Base-by-base conservation (phyloP, 1,140 invertebrate genomes). In the Aradophagus sp. region DNA sequence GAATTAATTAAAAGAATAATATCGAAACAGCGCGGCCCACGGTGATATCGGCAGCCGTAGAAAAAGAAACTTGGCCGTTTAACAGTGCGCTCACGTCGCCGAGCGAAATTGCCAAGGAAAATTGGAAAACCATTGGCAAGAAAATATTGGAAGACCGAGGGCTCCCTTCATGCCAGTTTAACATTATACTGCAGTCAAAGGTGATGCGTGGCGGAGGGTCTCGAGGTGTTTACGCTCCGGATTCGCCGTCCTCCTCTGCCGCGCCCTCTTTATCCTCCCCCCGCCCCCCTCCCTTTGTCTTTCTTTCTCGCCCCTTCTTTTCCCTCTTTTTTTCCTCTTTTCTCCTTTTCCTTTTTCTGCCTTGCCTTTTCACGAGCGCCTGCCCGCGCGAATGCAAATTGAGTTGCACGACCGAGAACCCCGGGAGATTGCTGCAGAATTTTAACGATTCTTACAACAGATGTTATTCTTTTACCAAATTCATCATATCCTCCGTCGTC, bases 1-100 rank as follows among this genome's bases (percentile, higher is more conserved):
- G 44, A 62, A 69, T 69, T 69, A 69, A 69, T 69, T 69, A 53
- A 48, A 61, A 69, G 56, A 69, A 69, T 69, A 61, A 69, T 69
- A 61, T 13, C 27, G 20, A 0, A 19, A 8, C 8, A 5, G 34
- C 19, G 31, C 38, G 14, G 13, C 5, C 35, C 23, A 35, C 31
- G n/a, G n/a, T 42, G 62, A 35, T 52, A 45, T 39, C 38, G 27
- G 38, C 11, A 41, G 2, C 34, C 17, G 31, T 19, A 42, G 52
- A 50, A 50, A 59, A 58, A 67, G 63, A 53, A 67, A 67, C 62
- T 41, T 31, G 34, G 15, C 45, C 63, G 45, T 27, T 58, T 67
- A 53, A 52, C 53, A 67, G 45, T 52, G 45, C 63, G 53, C 53
- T 58, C 63, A 67, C 63, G 63, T 58, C 53, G 53, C 16, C 53